Conservation (phyloP, 2,113 vertebrate genomes). For the Tyto alba region DNA sequence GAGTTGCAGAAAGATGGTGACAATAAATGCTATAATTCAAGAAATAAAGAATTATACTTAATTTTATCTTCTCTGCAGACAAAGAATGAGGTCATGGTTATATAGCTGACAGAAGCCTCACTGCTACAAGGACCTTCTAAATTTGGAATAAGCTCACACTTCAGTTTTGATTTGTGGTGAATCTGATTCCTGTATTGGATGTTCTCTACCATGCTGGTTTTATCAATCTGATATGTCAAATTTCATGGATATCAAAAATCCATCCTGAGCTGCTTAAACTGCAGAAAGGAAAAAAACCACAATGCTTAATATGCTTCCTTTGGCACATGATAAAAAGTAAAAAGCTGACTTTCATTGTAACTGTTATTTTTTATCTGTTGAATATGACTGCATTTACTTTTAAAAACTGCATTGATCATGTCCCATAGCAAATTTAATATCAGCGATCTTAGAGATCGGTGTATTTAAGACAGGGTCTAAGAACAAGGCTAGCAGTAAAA, state of each 20-base stretch:
- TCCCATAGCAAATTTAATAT: not conserved
- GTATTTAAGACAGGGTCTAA: not conserved
- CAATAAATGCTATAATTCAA: not conserved
- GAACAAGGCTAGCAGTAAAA: not conserved
- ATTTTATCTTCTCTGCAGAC: not conserved
- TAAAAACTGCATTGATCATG: not conserved
- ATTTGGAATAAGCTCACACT: constrained; percentile 1
- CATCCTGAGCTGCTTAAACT: not conserved
- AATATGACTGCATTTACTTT: not conserved
- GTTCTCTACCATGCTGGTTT: not conserved
- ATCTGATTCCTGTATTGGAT: not conserved
- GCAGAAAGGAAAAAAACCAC: not conserved
- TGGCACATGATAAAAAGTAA: not conserved
- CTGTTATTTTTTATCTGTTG: not conserved
- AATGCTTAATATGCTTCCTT: not conserved
- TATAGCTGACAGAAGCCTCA: not conserved
- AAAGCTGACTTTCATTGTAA: not conserved
- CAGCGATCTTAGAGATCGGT: not conserved
- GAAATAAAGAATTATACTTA: not conserved
- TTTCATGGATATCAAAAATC: not conserved
- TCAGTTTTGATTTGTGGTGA: not conserved
- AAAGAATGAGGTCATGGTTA: not conserved
- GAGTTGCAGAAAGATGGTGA: not conserved
- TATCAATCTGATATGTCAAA: not conserved
- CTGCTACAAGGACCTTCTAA: not conserved